phyloP scores from a whole-genome alignment of 2,797 vertebrate species.

The Oryzias dopingdopingensis region DNA sequence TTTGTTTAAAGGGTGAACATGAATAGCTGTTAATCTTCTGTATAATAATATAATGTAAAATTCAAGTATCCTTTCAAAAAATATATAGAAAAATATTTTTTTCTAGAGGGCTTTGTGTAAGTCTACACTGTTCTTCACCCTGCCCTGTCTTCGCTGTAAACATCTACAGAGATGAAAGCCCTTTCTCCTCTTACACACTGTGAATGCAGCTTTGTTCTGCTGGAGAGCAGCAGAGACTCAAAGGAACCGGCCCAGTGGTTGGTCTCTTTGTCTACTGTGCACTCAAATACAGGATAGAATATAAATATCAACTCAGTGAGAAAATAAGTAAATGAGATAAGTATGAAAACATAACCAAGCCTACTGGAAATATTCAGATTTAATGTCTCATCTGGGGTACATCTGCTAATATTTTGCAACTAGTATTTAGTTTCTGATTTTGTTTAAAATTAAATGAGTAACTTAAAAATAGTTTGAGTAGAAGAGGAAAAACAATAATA shows the following conservation, averaged over 20 bases:
- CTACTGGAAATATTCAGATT: slow-evolving; percentile 7
- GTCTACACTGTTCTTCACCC: slow-evolving; percentile 47
- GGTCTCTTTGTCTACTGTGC: slow-evolving; percentile 58
- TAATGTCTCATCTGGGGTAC: background rate
- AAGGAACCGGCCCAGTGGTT: slow-evolving; percentile 48
- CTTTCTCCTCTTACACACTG: slow-evolving; percentile 58
- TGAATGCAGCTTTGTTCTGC: slow-evolving; percentile 71
- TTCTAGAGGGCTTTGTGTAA: slow-evolving; percentile 20
- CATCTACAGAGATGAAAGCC: slow-evolving; percentile 70
- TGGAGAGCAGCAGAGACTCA: slow-evolving; percentile 53
- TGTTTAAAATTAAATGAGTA: too few species aligned
- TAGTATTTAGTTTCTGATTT: background rate
- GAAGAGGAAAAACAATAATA: too few species aligned
- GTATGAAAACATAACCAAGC: background rate
- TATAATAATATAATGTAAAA: too few species aligned
- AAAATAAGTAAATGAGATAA: slow-evolving; percentile 15
- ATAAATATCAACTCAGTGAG: slow-evolving; percentile 23
- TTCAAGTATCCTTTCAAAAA: too few species aligned
- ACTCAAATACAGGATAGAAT: slow-evolving; percentile 35
- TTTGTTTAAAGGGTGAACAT: too few species aligned
- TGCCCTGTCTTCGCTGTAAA: slow-evolving; percentile 63
- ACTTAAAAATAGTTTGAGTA: too few species aligned
- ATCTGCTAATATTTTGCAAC: background rate
- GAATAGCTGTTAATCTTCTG: too few species aligned
- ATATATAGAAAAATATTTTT: too few species aligned